Conservation (phyloP, 1,140 invertebrate genomes). For the Drosophila oshimai region DNA sequence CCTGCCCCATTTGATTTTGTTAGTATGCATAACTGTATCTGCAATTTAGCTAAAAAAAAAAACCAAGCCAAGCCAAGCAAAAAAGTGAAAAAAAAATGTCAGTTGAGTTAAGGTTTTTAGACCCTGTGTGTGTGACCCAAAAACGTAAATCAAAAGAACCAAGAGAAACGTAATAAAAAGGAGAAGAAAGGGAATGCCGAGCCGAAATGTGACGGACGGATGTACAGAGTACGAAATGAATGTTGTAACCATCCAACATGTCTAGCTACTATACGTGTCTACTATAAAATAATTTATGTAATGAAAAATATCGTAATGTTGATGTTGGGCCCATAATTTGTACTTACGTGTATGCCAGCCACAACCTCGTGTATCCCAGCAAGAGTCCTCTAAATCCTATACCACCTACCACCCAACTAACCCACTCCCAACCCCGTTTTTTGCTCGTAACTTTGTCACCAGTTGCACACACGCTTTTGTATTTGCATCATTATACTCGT, state of each 20-base stretch:
- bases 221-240: conserved; percentile 77
- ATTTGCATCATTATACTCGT: conserved; percentile 8
- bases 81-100: conserved; percentile 19
- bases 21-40: conserved; percentile 40
- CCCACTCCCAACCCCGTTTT: conserved; percentile 4
- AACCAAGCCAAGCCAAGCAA: conserved; percentile 17
- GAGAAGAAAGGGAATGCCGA: conserved; percentile 15
- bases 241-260: conserved; percentile 77
- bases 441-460: conserved; percentile 41
- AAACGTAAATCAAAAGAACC: conserved; percentile 28
- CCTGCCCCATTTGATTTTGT: conserved; percentile 21
- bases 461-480: conserved; percentile 42
- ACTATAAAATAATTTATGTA: conserved; percentile 83
- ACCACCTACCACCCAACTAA: conserved; percentile 20
- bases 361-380: conserved; percentile 40
- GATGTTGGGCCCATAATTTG: conserved; percentile 81
- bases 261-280: conserved; percentile 79
- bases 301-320: conserved; percentile 83
- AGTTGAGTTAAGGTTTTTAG: conserved; percentile 47
- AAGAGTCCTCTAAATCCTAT: conserved; percentile 26
- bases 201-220: conserved; percentile 72
- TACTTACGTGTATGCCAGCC: conserved; percentile 56
- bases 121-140: conserved; percentile 61
- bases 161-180: conserved; percentile 12
- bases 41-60: conserved; percentile 17